These are phyloP conservation scores for Caenorhabditis sp. DNA, from an alignment of 2,888 invertebrate species.

Conservation along the genomic window DNA sequence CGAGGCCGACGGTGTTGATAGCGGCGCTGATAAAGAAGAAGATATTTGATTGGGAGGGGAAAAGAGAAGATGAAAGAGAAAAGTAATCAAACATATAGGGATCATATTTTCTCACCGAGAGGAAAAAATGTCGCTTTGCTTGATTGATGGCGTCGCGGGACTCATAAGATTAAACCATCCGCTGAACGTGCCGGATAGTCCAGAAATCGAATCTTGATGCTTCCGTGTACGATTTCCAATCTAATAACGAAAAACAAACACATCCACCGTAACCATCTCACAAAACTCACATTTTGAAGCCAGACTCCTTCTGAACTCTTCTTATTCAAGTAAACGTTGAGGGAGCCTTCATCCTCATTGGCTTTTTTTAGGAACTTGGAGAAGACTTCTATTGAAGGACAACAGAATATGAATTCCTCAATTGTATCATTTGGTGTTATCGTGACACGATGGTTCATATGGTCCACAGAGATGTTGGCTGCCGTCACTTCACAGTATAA, in stretches of 20 bases:
- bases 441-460: constrained; percentile 54
- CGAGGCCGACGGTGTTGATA: constrained; percentile 53
- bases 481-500: constrained; percentile 57
- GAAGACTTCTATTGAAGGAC: constrained; percentile 61
- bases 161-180: constrained; percentile 59
- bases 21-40: constrained; percentile 44
- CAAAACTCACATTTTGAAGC: constrained; percentile 52
- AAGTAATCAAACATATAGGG: constrained; percentile 30
- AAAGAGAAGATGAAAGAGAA: neutral
- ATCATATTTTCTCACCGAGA: constrained; percentile 62
- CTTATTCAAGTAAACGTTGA: constrained; percentile 53
- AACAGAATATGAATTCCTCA: constrained; percentile 58
- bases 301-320: constrained; percentile 58
- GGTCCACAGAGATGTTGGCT: constrained; percentile 43
- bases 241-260: constrained; percentile 8
- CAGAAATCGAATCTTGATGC: constrained; percentile 62
- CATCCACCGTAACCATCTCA: neutral
- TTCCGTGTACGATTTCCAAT: constrained; percentile 44
- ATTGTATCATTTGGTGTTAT: constrained; percentile 34
- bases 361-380: constrained; percentile 52
- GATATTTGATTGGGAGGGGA: neutral
- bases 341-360: constrained; percentile 46
- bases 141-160: constrained; percentile 55
- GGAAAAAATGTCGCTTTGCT: constrained; percentile 63
- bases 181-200: constrained; percentile 61